A percentile compares a stretch with the other conserved stretches of the same genome.
Evolutionary conservation across 2,888 invertebrate species (phyloP).

Genomic region (Nezara viridula): DNA sequence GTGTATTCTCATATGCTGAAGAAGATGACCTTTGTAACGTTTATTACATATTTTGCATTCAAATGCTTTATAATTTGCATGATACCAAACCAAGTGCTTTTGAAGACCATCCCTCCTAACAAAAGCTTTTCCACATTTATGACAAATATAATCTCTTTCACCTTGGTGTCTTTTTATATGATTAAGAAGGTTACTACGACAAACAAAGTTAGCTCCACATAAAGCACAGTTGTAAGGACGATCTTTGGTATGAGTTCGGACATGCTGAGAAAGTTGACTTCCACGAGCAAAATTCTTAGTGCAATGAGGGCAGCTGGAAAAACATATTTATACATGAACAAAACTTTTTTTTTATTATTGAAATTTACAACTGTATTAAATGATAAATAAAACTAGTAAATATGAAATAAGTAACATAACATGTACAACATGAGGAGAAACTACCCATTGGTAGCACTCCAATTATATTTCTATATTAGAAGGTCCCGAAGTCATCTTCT

Average conservation of each 20-base stretch:
- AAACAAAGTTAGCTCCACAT: constrained; percentile 81
- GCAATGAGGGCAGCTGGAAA: constrained; percentile 70
- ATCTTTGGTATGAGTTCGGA: constrained; percentile 80
- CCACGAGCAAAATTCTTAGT: constrained; percentile 79
- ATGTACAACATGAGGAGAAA: too few relatives aligned
- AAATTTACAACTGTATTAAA: too few relatives aligned
- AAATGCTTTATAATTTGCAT: constrained; percentile 81
- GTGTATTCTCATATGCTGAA: constrained; percentile 87
- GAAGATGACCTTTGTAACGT: constrained; percentile 83
- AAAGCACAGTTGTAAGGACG: constrained; percentile 80
- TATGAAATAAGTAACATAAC: too few relatives aligned
- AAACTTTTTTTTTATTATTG: not conserved
- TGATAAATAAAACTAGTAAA: too few relatives aligned
- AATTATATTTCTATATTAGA: too few relatives aligned
- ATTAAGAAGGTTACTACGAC: constrained; percentile 73
- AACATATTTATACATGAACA: constrained; percentile 47
- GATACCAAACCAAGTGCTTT: constrained; percentile 83
- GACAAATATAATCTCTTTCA: constrained; percentile 83
- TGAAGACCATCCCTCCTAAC: constrained; percentile 81
- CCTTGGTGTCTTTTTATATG: constrained; percentile 78
- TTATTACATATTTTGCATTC: constrained; percentile 87
- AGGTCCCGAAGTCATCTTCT: too few relatives aligned
- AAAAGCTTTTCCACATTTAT: constrained; percentile 85
- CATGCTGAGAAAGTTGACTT: constrained; percentile 82
- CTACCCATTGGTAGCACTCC: too few relatives aligned